Conservation (phyloP, 1,140 invertebrate species). For the Lordiphosa clarofinis region DNA sequence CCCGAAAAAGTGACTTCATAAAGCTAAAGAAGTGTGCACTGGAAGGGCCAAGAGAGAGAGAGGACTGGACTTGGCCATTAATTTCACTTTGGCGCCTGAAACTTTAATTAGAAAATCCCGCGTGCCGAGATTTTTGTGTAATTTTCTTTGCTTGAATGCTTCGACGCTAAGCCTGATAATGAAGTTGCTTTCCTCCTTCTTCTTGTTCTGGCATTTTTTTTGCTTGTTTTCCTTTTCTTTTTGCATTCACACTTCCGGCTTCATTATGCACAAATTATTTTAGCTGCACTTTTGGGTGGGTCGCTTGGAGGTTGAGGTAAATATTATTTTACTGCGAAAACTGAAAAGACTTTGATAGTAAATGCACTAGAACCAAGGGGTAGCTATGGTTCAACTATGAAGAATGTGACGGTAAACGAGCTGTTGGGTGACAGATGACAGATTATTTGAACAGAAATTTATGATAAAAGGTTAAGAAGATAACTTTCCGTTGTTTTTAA, state of each 20-base stretch:
- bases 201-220: not conserved
- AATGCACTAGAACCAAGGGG: slow-evolving; percentile 15
- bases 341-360: slow-evolving; percentile 29
- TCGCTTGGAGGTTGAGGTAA: slow-evolving; percentile 24
- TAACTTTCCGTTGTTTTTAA: no score
- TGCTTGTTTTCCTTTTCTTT: slow-evolving; percentile 13
- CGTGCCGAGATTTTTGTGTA: slow-evolving; percentile 63
- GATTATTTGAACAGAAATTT: no score
- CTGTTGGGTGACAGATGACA: no score
- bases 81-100: slow-evolving; percentile 73
- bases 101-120: slow-evolving; percentile 73
- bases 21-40: slow-evolving; percentile 21
- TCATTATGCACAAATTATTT: slow-evolving; percentile 76
- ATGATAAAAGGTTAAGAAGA: no score
- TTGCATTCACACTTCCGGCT: slow-evolving; percentile 75
- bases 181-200: not conserved
- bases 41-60: no score
- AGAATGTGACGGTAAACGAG: not conserved
- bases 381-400: not conserved
- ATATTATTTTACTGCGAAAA: slow-evolving; percentile 36
- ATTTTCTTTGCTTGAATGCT: slow-evolving; percentile 58
- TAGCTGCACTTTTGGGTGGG: slow-evolving; percentile 58
- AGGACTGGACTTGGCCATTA: slow-evolving; percentile 53
- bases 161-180: slow-evolving; percentile 19
- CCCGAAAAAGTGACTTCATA: slow-evolving; percentile 60